phyloP scores from a whole-genome alignment of 2,113 vertebrate species.

The Daubentonia madagascariensis region DNA sequence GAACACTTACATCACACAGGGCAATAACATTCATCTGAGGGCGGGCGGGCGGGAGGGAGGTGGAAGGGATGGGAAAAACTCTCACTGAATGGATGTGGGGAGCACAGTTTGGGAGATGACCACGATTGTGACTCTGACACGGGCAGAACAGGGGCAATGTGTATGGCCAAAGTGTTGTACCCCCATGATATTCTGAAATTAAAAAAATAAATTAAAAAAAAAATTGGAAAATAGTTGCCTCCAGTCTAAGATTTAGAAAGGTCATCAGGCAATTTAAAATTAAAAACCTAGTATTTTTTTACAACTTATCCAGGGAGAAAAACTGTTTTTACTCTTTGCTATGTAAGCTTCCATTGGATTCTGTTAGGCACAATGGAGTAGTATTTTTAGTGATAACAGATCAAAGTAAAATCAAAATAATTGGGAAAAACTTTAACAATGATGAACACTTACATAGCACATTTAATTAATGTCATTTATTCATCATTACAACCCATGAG shows the following conservation, averaged over 20 bases:
- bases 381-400: slow-evolving; percentile 33
- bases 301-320: slow-evolving; percentile 8
- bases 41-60: too few relatives aligned
- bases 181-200: too few relatives aligned
- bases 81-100: too few relatives aligned
- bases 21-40: too few relatives aligned
- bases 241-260: slow-evolving; percentile 41
- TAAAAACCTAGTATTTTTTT: slow-evolving; percentile 44
- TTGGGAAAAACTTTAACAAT: slow-evolving; percentile 26
- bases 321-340: background rate
- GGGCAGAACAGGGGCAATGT: too few relatives aligned
- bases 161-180: too few relatives aligned
- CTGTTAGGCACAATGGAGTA: slow-evolving; percentile 7
- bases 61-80: too few relatives aligned
- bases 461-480: slow-evolving; percentile 59
- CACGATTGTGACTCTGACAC: too few relatives aligned
- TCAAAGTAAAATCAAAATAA: slow-evolving; percentile 51
- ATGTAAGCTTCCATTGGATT: background rate
- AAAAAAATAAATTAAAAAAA: too few relatives aligned
- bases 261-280: slow-evolving; percentile 49
- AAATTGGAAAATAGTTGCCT: slow-evolving; percentile 19
- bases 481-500: slow-evolving; percentile 5
- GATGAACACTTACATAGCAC: background rate
- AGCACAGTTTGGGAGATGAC: too few relatives aligned
- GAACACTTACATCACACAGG: too few relatives aligned